phyloP scores from a whole-genome alignment of 2,113 vertebrate genomes.

The Pardalotus punctatus region DNA sequence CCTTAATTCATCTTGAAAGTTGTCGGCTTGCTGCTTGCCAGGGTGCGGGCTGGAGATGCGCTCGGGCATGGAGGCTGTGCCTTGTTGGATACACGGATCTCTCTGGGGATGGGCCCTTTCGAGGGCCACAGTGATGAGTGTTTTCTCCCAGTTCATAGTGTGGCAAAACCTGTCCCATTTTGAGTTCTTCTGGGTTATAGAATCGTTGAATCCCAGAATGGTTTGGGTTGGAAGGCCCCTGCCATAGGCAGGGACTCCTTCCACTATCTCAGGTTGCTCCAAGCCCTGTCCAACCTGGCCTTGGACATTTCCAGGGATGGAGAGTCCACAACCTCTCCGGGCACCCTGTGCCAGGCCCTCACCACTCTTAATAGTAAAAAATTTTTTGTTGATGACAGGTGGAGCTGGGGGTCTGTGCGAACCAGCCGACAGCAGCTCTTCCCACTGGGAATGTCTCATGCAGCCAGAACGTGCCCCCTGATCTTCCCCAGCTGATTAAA shows the following conservation, averaged over 20 bases:
- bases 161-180: background rate
- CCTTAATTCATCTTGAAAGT: conserved; percentile 1
- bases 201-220: background rate
- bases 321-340: background rate
- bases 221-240: background rate
- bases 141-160: fast-evolving
- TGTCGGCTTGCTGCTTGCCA: background rate
- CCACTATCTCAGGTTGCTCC: background rate
- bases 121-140: fast-evolving
- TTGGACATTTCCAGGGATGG: background rate
- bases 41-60: background rate
- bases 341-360: background rate
- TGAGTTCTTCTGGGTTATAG: background rate
- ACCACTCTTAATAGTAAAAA: background rate
- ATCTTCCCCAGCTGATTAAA: conserved; percentile 15
- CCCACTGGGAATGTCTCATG: fast-evolving
- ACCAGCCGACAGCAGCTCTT: fast-evolving
- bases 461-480: background rate
- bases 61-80: background rate
- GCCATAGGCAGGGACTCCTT: background rate
- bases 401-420: background rate
- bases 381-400: background rate
- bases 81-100: fast-evolving
- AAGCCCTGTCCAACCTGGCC: fast-evolving
- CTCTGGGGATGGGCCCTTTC: fast-evolving